Conservation (phyloP, 1,140 invertebrate species). For the Drosophila ogumai region DNA sequence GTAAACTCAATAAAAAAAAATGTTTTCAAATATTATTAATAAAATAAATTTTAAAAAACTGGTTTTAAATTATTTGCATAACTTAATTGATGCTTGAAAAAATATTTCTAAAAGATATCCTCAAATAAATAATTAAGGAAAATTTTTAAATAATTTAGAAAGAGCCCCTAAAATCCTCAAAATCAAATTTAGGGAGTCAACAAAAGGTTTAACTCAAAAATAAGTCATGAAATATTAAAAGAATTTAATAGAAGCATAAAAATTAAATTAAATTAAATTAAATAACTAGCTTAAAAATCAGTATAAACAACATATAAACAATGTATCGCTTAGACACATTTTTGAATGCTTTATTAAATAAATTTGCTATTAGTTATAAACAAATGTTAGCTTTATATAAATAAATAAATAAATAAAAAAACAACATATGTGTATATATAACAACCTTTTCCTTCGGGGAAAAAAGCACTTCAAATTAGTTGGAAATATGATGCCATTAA, state of each 20-base stretch:
- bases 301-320: not conserved
- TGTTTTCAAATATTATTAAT: not conserved
- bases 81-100: too few species aligned
- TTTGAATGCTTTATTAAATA: too few species aligned
- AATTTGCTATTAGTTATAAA: too few species aligned
- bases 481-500: constrained; percentile 36
- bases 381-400: too few species aligned
- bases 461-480: constrained; percentile 25
- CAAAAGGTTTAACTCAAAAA: not conserved
- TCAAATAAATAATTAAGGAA: too few species aligned
- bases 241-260: not conserved
- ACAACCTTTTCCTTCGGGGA: not conserved
- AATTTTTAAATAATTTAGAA: not conserved
- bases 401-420: too few species aligned
- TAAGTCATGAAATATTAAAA: not conserved
- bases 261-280: not conserved
- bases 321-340: not conserved
- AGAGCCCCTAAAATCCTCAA: not conserved
- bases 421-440: not conserved
- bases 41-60: not conserved
- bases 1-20: too few species aligned
- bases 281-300: not conserved
- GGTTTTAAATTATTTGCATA: too few species aligned
- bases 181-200: not conserved
- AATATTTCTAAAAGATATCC: too few species aligned